A percentile compares a stretch with the other conserved stretches of the same genome.
These are phyloP conservation scores for Cryptus armator DNA, from an alignment of 2,888 invertebrate species.

Conservation along the genomic window DNA sequence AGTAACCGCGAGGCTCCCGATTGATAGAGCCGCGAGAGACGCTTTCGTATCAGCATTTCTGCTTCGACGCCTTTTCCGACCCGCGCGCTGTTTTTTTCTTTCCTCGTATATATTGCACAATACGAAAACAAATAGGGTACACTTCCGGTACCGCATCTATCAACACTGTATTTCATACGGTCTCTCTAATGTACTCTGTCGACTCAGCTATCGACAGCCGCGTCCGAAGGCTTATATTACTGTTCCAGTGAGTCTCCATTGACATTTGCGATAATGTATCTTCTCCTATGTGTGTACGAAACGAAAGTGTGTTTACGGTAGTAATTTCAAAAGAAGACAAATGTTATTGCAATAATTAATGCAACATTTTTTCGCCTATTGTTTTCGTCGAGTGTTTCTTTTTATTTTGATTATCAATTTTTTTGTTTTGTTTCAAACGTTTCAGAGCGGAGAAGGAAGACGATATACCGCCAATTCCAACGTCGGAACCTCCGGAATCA, in stretches of 20 bases:
- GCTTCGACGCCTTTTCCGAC: not conserved
- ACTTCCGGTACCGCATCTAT: constrained; percentile 56
- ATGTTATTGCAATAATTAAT: not conserved
- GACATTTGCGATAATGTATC: constrained; percentile 8
- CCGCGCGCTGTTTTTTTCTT: constrained; percentile 36
- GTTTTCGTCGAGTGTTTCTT: not conserved
- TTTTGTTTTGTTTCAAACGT: constrained; percentile 43
- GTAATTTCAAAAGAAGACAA: not conserved
- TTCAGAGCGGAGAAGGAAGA: constrained; percentile 82
- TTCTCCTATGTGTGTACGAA: not conserved
- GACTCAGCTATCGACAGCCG: constrained; percentile 49
- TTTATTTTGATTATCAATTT: not conserved
- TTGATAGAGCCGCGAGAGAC: constrained; percentile 74
- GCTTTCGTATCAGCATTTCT: constrained; percentile 35
- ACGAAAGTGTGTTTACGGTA: not conserved
- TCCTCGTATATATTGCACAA: constrained; percentile 44
- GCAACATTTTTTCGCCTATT: not conserved
- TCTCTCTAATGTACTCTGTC: constrained; percentile 34
- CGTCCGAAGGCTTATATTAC: constrained; percentile 26
- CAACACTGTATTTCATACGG: constrained; percentile 24
- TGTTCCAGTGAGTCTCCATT: constrained; percentile 10
- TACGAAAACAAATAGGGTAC: constrained; percentile 15
- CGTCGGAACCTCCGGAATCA: constrained; percentile 83
- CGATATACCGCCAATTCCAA: constrained; percentile 82
- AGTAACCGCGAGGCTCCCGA: constrained; percentile 76